Evolutionary conservation across 1,140 invertebrate species (phyloP).

Genomic region (Theocolax elegans): DNA sequence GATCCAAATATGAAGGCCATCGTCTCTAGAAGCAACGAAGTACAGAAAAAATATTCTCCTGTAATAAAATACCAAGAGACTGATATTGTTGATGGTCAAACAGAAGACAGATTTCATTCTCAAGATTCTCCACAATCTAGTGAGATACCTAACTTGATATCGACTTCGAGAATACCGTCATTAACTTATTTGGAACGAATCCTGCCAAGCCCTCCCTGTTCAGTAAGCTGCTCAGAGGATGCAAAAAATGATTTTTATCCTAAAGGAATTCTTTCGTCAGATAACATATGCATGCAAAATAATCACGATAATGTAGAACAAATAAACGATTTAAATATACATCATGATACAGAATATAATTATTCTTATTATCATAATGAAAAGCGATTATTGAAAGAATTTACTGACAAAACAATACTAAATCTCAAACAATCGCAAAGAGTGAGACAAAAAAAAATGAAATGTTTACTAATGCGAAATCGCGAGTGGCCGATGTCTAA

Average conservation of each 20-base stretch:
- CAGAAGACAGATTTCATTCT: slow-evolving; percentile 53
- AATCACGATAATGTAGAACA: slow-evolving; percentile 50
- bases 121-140: slow-evolving; percentile 75
- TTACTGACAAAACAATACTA: neutral
- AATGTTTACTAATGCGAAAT: slow-evolving; percentile 5
- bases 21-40: slow-evolving; percentile 54
- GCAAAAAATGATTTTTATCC: slow-evolving; percentile 58
- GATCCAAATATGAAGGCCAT: slow-evolving; percentile 6
- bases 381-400: slow-evolving; percentile 1
- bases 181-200: slow-evolving; percentile 57
- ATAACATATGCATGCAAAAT: slow-evolving; percentile 44
- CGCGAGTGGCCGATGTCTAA: slow-evolving; percentile 48
- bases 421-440: neutral
- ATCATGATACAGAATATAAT: slow-evolving; percentile 10
- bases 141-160: slow-evolving; percentile 67
- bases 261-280: slow-evolving; percentile 54
- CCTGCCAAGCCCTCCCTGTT: slow-evolving; percentile 63
- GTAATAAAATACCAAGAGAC: slow-evolving; percentile 48
- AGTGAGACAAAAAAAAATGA: neutral
- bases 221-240: slow-evolving; percentile 64
- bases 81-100: slow-evolving; percentile 50
- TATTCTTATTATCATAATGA: slow-evolving; percentile 1
- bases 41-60: slow-evolving; percentile 51
- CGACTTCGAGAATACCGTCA: slow-evolving; percentile 51
- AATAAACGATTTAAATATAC: neutral